Base-by-base conservation (phyloP, 92 coral and sea anemone species). In the Paragorgia papillata region DNA sequence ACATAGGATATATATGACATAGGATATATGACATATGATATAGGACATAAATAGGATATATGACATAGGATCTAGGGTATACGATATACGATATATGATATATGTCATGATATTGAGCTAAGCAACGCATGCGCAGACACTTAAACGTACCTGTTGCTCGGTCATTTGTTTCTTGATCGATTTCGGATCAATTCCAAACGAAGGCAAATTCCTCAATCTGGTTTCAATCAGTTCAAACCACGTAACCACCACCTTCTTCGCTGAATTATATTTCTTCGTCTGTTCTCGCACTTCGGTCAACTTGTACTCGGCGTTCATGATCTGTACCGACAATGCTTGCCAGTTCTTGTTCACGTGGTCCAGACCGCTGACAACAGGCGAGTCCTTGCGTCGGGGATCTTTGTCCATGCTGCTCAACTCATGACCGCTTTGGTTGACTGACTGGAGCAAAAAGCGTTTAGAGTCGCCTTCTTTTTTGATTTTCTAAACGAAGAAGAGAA, bases 391-490 rank as follows among this genome's bases (percentile, higher is more conserved):
- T 7, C 78, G 62, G 13, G 78, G 63, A 40, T 89, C 92, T 37
- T 89, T 85, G 51, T 94, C 98, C 81, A 91, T 67, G 75, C 89
- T 86, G 1, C 91, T 81, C 28, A 94, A 87, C 69, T 94, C 98
- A 26, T 94, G 98, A 4, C 97, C 98, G 40, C 98, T 92, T 74
- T 94, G 97, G 68, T 94, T 94, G 66, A 94, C 97, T 19, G 97
- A 86, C 44, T 94, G 98, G 21, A 94, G 90, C 48, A 91, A 89
- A 19, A 91, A 90, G 7, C 97, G 95, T 88, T 82, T 91, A 80
- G 83, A 86, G 71, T 94, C 98, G 0, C 91, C 95, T 60, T 94
- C 98, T 29, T 88, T 84, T 66, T 88, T 90, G 75, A 91, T 86
- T 73, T 86, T 85, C 98, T 94, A 58, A 10, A n/a, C n/a, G 28